phyloP scores from a whole-genome alignment of 1,140 invertebrate genomes.

The Ceratosolen solmsi region DNA sequence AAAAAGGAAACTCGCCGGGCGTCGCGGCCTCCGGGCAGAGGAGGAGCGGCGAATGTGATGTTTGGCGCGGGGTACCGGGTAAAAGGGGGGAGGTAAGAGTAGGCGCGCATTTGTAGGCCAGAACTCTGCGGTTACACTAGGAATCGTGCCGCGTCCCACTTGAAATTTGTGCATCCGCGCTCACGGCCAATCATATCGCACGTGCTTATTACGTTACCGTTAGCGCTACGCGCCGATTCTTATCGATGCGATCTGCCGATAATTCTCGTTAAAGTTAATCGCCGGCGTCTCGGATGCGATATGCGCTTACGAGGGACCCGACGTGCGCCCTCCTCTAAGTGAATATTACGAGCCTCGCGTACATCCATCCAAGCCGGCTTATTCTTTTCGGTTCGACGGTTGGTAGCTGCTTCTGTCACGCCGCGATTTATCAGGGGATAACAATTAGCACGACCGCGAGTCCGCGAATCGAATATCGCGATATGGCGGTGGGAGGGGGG shows the following conservation, averaged over 20 bases:
- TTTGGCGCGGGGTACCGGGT: not conserved
- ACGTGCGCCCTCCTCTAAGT: conserved; percentile 10
- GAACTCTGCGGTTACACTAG: conserved; percentile 8
- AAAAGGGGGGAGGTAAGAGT: not conserved
- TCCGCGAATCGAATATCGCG: no score
- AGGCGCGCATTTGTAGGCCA: conserved; percentile 4
- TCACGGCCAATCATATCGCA: conserved; percentile 40
- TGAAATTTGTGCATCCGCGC: conserved; percentile 35
- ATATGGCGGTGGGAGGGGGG: no score
- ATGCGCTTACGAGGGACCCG: not conserved
- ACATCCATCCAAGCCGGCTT: no score
- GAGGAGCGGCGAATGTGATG: not conserved
- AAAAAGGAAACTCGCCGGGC: not conserved
- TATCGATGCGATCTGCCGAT: conserved; percentile 27
- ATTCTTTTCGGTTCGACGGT: no score
- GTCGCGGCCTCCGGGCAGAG: not conserved
- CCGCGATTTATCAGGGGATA: no score
- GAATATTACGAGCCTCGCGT: conserved; percentile 36
- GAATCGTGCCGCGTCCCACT: conserved; percentile 41
- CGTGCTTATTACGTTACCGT: conserved; percentile 47
- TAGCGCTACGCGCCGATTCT: conserved; percentile 20
- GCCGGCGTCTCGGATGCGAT: conserved; percentile 17
- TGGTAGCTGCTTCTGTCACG: no score
- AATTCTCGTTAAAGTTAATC: conserved; percentile 41
- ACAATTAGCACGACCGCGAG: no score